phyloP scores from a whole-genome alignment of 2,113 vertebrate genomes.

The Elanus axillaris region DNA sequence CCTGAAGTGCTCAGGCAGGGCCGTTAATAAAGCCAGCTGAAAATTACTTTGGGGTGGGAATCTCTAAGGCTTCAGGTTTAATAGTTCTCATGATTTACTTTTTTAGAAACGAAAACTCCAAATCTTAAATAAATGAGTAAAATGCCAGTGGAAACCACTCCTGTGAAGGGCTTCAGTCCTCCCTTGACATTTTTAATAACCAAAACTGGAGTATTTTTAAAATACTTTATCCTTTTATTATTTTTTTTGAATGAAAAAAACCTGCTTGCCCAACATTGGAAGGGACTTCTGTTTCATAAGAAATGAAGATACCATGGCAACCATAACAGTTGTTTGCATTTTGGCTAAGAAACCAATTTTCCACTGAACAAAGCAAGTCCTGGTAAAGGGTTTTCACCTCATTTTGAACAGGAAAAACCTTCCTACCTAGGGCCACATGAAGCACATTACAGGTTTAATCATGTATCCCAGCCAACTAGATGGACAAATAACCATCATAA shows the following conservation, averaged over 20 bases:
- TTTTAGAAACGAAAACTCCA: neutral
- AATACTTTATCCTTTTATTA: neutral
- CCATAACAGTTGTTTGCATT: constrained; percentile 20
- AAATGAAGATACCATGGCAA: constrained; percentile 44
- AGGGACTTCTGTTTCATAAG: neutral
- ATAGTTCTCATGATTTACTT: neutral
- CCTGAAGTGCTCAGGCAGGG: neutral
- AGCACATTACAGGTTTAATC: neutral
- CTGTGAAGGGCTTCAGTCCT: neutral
- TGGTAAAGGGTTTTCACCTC: neutral
- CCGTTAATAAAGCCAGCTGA: neutral
- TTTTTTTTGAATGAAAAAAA: neutral
- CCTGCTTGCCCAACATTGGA: neutral
- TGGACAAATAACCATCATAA: neutral
- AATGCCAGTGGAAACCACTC: neutral
- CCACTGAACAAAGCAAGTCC: neutral
- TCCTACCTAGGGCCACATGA: neutral
- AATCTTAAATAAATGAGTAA: neutral
- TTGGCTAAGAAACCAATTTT: constrained; percentile 16
- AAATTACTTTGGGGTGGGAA: neutral
- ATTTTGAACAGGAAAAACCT: neutral
- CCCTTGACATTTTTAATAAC: neutral
- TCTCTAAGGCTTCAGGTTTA: neutral
- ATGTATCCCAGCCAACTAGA: neutral
- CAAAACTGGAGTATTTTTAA: neutral